Percentiles rank a stretch among this genome's conserved stretches.
Conservation (phyloP, 2,888 invertebrate genomes). For the Calameuta pallipes region DNA sequence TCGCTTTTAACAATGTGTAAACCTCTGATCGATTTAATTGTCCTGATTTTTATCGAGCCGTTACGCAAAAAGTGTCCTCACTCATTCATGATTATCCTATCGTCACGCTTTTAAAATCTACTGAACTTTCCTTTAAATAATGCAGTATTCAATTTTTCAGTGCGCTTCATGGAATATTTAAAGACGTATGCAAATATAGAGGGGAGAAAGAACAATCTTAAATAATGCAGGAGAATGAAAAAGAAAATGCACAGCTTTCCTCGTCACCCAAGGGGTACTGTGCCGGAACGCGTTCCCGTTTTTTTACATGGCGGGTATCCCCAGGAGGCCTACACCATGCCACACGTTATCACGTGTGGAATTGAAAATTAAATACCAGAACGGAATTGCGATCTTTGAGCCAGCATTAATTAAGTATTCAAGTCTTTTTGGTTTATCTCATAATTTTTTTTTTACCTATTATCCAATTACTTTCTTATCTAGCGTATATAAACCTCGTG, state of each 20-base stretch:
- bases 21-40: background rate
- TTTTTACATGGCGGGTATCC: constrained; percentile 67
- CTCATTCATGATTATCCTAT: background rate
- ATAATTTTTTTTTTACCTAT: background rate
- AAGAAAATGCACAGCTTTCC: constrained; percentile 58
- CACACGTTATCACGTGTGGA: constrained; percentile 48
- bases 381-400: background rate
- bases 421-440: background rate
- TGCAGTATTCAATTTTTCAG: background rate
- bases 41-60: background rate
- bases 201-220: background rate
- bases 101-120: background rate
- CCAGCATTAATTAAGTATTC: background rate
- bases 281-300: constrained; percentile 65
- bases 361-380: constrained; percentile 7
- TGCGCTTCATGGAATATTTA: background rate
- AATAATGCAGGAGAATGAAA: constrained; percentile 25
- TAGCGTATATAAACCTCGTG: constrained; percentile 40
- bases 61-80: background rate
- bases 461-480: background rate
- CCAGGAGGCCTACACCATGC: constrained; percentile 66
- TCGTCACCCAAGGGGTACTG: constrained; percentile 66
- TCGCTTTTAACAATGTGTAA: background rate
- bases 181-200: background rate
- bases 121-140: background rate